Evolutionary conservation across 2,888 invertebrate genomes (phyloP).

Genomic region (Rhamnusium bicolor): DNA sequence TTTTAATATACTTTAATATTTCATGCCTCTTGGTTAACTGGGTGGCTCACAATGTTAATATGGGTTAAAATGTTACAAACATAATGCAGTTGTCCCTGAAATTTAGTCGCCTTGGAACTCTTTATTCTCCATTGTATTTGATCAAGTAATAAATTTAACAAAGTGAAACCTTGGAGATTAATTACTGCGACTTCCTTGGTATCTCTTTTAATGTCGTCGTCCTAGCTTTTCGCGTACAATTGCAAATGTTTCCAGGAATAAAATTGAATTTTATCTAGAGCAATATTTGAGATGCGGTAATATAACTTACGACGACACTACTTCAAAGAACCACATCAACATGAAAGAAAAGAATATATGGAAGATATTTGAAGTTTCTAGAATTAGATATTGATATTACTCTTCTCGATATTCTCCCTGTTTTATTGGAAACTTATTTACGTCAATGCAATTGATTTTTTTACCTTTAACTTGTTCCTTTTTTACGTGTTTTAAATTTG

Average conservation of each 20-base stretch:
- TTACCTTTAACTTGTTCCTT: neutral
- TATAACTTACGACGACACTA: slow-evolving; percentile 2
- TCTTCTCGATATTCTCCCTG: neutral
- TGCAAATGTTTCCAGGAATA: neutral
- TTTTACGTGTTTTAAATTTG: neutral
- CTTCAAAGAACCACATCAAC: slow-evolving; percentile 2
- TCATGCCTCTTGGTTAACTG: too few species aligned
- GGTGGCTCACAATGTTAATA: too few species aligned
- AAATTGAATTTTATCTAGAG: neutral
- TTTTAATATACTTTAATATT: too few species aligned
- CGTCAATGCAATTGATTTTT: neutral
- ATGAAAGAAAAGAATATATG: slow-evolving; percentile 2
- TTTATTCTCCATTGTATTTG: too few species aligned
- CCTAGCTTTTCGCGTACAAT: neutral
- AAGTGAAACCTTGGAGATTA: neutral
- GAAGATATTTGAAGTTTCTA: neutral
- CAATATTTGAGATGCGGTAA: neutral
- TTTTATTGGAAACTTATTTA: neutral
- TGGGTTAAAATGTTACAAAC: too few species aligned
- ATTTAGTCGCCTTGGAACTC: too few species aligned
- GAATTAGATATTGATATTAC: slow-evolving; percentile 7
- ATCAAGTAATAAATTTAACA: neutral
- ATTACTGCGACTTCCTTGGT: neutral
- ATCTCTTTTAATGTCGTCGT: neutral
- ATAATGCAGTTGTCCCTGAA: too few species aligned